phyloP scores from a whole-genome alignment of 2,113 vertebrate species.

The Corythornis cristatus region DNA sequence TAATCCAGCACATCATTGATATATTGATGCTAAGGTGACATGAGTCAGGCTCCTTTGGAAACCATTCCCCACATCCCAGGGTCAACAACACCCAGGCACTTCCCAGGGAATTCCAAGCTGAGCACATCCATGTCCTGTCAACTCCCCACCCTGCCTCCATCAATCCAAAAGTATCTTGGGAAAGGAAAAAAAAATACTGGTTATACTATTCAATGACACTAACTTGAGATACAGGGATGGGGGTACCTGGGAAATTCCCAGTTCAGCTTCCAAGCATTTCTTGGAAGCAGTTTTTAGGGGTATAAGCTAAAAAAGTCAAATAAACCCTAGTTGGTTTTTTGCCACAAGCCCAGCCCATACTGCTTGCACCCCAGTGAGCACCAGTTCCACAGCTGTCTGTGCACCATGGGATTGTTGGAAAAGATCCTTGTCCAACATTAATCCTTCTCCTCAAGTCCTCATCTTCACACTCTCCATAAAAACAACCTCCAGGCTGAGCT shows the following conservation, averaged over 20 bases:
- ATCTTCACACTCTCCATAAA: background rate
- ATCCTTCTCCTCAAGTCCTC: background rate
- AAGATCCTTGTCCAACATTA: too few relatives aligned
- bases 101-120: constrained; percentile 24
- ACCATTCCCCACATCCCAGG: background rate
- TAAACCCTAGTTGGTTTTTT: background rate
- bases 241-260: background rate
- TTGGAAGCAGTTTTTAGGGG: background rate
- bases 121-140: constrained; percentile 50
- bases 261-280: background rate
- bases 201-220: background rate
- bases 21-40: constrained; percentile 56
- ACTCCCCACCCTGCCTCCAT: constrained; percentile 36
- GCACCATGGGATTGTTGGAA: background rate
- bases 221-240: rapidly evolving
- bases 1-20: constrained; percentile 49
- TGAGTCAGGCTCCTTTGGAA: constrained; percentile 14
- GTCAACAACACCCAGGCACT: constrained; percentile 33
- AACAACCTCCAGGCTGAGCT: background rate
- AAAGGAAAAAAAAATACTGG: background rate
- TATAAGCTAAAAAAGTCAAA: background rate
- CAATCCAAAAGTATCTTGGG: constrained; percentile 15
- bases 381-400: background rate
- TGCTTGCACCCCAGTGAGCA: background rate
- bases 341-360: background rate